Percentiles rank a stretch among this genome's conserved stretches.
Evolutionary conservation across 2,113 vertebrate genomes (phyloP).

Genomic region (Acinonyx jubatus): DNA sequence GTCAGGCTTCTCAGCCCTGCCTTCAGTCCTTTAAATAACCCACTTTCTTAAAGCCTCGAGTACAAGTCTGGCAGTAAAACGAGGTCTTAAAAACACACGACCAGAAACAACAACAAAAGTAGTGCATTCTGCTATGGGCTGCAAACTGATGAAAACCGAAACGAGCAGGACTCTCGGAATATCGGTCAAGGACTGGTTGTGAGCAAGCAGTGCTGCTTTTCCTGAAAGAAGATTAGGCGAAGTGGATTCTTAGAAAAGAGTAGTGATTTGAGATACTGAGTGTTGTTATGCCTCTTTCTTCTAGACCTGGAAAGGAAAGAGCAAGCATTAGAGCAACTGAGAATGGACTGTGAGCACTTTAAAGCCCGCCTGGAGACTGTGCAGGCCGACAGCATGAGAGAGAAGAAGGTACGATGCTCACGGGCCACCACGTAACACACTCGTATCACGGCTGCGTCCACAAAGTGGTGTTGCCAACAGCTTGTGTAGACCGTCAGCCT

Average conservation of each 20-base stretch:
- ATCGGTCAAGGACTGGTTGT: not conserved
- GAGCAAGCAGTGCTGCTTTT: not conserved
- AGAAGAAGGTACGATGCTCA: conserved; percentile 90
- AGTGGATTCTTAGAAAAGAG: not conserved
- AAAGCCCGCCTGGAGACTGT: conserved; percentile 88
- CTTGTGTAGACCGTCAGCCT: not conserved
- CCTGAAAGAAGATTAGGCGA: not conserved
- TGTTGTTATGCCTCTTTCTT: conserved; percentile 50
- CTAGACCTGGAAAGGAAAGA: conserved; percentile 87
- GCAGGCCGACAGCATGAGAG: conserved; percentile 89
- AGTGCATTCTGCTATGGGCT: not conserved
- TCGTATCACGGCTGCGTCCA: rapidly evolving
- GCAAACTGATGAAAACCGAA: not conserved
- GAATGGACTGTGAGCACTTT: conserved; percentile 90
- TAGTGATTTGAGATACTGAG: not conserved
- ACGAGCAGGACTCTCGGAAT: not conserved
- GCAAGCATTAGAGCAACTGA: conserved; percentile 88
- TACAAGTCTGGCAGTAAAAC: conserved; percentile 32
- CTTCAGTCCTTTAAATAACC: conserved; percentile 49
- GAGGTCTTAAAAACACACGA: conserved; percentile 19
- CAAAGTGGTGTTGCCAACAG: rapidly evolving
- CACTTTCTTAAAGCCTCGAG: conserved; percentile 12
- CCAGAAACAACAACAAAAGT: not conserved
- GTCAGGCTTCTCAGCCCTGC: conserved; percentile 24
- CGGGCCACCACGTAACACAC: rapidly evolving